Base-by-base conservation (phyloP, 1,140 invertebrate species). In the Brachystomella parvula region DNA sequence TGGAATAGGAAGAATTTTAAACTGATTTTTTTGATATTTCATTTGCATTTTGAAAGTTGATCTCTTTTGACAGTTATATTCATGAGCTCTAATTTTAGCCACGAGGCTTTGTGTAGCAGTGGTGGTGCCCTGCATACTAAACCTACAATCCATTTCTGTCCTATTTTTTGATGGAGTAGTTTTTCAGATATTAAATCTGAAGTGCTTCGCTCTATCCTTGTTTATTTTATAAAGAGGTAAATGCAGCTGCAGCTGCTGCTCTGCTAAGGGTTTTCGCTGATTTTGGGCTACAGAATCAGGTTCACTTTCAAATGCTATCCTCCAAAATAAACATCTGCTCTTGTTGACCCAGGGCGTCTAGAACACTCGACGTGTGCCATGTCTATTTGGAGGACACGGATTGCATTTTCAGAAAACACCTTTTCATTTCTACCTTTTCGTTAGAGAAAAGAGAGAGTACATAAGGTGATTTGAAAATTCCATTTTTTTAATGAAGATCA, bases 151-250 rank as follows among this genome's bases (percentile, higher is more conserved):
- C 39, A 44, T 44, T 44, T 44, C 39, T 44, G 9, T 44, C n/a
- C 39, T 9, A 44, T 44, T 44, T 17, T 53, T 53, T 53, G 12
- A 53, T 53, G 24, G 49, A 53, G 15, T 53, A 19, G 49, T 53
- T 53, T 24, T 19, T 24, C 24, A 15, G 12, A 53, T 53, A 39
- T 53, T 19, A 53, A 53, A 53, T 53, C 49, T 53, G 49, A 53
- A 53, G 49, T 53, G 49, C 49, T 53, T 53, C n/a, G n/a, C n/a
- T n/a, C 24, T 53, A 24, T 9, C 49, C 49, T 53, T 53, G 49
- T 53, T 53, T 53, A 53, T 53, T 53, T 53, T 53, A 24, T 53
- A 15, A 53, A 53, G 49, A 53, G 24, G 49, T 24, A 53, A 24
- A 6, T 53, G 49, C 24, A 53, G 24, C 49, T 53, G 49, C 49